Evolutionary conservation across 1,140 invertebrate genomes (phyloP).

Genomic region (Aphis craccivora): DNA sequence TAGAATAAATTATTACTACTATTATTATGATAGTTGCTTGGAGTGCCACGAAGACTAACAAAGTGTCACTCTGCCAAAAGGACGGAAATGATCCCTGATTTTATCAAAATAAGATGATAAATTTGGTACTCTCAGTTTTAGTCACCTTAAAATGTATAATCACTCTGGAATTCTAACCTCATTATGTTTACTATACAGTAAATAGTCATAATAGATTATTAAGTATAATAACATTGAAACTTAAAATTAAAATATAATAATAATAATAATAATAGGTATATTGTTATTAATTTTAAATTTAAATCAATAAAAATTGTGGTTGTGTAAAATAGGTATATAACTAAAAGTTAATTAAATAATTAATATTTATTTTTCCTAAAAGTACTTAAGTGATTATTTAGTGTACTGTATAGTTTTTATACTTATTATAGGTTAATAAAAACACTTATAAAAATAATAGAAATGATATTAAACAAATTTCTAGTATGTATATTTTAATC

Average conservation of each 20-base stretch:
- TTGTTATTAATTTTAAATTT: not conserved
- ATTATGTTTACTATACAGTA: not conserved
- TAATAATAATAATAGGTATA: no score
- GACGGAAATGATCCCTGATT: not conserved
- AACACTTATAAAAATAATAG: not conserved
- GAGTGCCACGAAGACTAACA: not conserved
- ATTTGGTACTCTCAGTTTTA: not conserved
- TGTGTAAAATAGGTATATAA: not conserved
- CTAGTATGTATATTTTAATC: not conserved
- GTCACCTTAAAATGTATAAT: not conserved
- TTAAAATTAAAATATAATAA: not conserved
- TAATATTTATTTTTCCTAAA: not conserved
- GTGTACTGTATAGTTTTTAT: no score
- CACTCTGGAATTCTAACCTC: not conserved
- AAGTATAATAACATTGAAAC: not conserved
- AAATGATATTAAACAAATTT: not conserved
- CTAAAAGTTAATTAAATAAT: not conserved
- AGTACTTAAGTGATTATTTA: no score
- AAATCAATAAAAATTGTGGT: not conserved
- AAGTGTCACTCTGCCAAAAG: not conserved
- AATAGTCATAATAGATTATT: not conserved
- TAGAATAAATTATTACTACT: no score
- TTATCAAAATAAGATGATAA: not conserved
- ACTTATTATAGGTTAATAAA: not conserved
- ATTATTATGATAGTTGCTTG: not conserved